Percentiles rank a stretch among this genome's conserved stretches.
Conservation (phyloP, 92 coral and sea anemone genomes). For the Palythoa caribaeorum region DNA sequence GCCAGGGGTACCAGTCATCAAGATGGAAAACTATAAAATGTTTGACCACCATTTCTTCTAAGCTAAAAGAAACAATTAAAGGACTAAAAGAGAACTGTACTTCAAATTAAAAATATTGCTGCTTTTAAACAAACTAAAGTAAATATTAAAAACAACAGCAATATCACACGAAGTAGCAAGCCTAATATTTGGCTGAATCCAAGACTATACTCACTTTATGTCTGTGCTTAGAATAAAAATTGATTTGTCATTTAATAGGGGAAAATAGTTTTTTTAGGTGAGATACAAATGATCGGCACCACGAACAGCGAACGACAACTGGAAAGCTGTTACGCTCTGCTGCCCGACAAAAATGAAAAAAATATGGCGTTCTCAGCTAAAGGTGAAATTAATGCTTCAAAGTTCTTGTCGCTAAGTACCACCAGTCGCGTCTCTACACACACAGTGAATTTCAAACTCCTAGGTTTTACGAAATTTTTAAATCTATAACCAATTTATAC, state of each 20-base stretch:
- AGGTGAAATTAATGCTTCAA: background rate
- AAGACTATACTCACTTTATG: background rate
- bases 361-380: background rate
- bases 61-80: background rate
- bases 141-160: background rate
- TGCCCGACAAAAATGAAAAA: background rate
- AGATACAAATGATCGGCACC: background rate
- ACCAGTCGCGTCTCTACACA: background rate
- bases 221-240: background rate
- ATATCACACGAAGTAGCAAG: background rate
- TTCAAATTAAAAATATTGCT: slow-evolving; percentile 3
- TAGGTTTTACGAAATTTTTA: background rate
- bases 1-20: background rate
- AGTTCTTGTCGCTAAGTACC: background rate
- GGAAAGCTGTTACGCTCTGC: background rate
- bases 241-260: background rate
- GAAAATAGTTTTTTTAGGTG: background rate
- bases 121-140: background rate
- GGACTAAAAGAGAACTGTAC: background rate
- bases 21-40: background rate
- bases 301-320: background rate
- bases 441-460: background rate
- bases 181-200: background rate
- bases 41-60: background rate
- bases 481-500: background rate